A percentile compares a stretch with the other conserved stretches of the same genome.
phyloP scores from a whole-genome alignment of 1,140 invertebrate species.

The Apis cerana region DNA sequence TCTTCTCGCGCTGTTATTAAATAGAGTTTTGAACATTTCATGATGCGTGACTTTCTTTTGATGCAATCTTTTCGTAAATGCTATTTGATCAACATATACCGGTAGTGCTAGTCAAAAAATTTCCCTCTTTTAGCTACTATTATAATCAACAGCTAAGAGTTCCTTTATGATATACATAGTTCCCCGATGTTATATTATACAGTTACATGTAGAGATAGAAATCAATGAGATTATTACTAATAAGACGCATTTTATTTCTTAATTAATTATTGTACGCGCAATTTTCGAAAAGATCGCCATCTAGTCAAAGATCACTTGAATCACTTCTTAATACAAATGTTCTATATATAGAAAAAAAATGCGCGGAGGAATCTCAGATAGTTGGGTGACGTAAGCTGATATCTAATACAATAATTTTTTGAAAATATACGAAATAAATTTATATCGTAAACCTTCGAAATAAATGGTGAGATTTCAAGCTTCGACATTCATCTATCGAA shows the following conservation, averaged over 20 bases:
- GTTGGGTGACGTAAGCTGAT: slow-evolving; percentile 44
- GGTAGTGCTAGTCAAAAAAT: slow-evolving; percentile 43
- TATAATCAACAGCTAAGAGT: slow-evolving; percentile 37
- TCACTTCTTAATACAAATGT: slow-evolving; percentile 31
- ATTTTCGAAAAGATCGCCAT: slow-evolving; percentile 53
- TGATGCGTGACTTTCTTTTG: slow-evolving; percentile 32
- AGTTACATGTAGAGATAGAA: slow-evolving; percentile 41
- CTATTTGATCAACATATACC: slow-evolving; percentile 23
- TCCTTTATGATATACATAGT: slow-evolving; percentile 36
- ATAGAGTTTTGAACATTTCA: slow-evolving; percentile 7
- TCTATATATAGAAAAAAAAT: background rate
- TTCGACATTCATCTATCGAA: slow-evolving; percentile 39
- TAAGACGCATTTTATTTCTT: slow-evolving; percentile 42
- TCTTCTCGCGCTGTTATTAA: slow-evolving; percentile 30
- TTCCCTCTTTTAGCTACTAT: slow-evolving; percentile 39
- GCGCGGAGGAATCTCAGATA: slow-evolving; percentile 34
- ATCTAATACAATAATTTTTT: slow-evolving; percentile 4
- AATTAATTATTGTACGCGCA: slow-evolving; percentile 34
- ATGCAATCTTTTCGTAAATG: slow-evolving; percentile 53
- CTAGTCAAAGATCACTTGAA: slow-evolving; percentile 44
- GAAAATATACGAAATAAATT: background rate
- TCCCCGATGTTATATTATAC: slow-evolving; percentile 41
- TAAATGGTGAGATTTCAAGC: slow-evolving; percentile 2
- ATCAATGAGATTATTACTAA: slow-evolving; percentile 48
- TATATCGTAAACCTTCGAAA: background rate